Conservation (phyloP, 1,140 invertebrate species). For the Doryteuthis pealeii region DNA sequence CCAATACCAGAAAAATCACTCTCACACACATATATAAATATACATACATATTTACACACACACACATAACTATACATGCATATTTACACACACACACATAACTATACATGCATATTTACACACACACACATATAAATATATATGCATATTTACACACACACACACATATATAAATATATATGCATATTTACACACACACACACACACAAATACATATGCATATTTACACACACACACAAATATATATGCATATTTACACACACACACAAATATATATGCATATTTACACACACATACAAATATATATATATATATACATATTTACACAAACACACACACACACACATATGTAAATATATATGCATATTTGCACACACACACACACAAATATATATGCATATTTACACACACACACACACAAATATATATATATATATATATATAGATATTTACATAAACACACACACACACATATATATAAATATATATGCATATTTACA, state of each 20-base stretch:
- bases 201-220: neutral
- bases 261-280: too few relatives aligned
- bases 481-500: neutral
- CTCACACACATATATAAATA: too few relatives aligned
- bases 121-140: neutral
- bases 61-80: too few relatives aligned
- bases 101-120: neutral
- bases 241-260: neutral
- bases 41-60: too few relatives aligned
- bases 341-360: neutral
- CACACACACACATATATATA: neutral
- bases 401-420: neutral
- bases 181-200: neutral
- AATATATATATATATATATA: neutral
- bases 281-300: neutral
- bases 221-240: too few relatives aligned
- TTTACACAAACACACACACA: neutral
- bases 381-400: neutral
- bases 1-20: too few relatives aligned
- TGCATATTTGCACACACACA: neutral
- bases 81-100: neutral
- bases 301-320: constrained; percentile 4
- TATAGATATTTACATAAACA: neutral
- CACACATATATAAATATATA: neutral
- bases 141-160: neutral